Percentiles rank a stretch among this genome's conserved stretches.
Evolutionary conservation across 1,140 invertebrate genomes (phyloP).

Genomic region (Rhopalosiphum maidis): DNA sequence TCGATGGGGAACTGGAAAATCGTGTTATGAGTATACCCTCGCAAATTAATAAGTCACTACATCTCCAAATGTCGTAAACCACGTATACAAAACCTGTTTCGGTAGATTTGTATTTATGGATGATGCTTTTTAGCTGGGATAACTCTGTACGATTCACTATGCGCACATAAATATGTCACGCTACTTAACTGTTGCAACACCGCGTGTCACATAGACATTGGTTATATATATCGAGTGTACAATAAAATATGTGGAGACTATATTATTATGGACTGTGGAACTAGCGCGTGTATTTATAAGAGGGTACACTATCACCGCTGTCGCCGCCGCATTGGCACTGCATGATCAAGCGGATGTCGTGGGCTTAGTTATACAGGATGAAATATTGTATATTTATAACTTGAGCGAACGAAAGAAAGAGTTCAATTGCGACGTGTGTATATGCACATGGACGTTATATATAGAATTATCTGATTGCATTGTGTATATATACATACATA

Average conservation of each 20-base stretch:
- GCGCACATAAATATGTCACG: constrained; percentile 34
- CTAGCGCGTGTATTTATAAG: not conserved
- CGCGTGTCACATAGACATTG: constrained; percentile 19
- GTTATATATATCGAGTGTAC: not conserved
- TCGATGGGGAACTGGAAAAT: constrained; percentile 32
- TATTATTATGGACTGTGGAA: not conserved
- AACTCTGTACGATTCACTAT: not conserved
- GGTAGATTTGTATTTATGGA: constrained; percentile 15
- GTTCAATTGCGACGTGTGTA: not conserved
- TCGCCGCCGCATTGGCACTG: not conserved
- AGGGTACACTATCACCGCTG: not conserved
- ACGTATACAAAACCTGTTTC: constrained; percentile 21
- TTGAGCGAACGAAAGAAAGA: not conserved
- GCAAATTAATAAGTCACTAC: constrained; percentile 16
- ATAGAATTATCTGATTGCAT: not conserved
- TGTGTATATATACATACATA: not conserved
- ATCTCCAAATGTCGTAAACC: constrained; percentile 39
- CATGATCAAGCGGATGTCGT: constrained; percentile 33
- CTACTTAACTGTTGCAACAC: constrained; percentile 47
- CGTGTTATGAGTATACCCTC: constrained; percentile 15
- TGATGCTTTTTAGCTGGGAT: not conserved
- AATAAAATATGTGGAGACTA: not conserved
- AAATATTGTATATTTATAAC: constrained; percentile 11
- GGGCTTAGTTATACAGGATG: constrained; percentile 14
- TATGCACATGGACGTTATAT: too few species aligned